Evolutionary conservation across 1,140 invertebrate genomes (phyloP), one percentile per base, ranked within the genome.

Genomic region (Caerostris extrusa): DNA sequence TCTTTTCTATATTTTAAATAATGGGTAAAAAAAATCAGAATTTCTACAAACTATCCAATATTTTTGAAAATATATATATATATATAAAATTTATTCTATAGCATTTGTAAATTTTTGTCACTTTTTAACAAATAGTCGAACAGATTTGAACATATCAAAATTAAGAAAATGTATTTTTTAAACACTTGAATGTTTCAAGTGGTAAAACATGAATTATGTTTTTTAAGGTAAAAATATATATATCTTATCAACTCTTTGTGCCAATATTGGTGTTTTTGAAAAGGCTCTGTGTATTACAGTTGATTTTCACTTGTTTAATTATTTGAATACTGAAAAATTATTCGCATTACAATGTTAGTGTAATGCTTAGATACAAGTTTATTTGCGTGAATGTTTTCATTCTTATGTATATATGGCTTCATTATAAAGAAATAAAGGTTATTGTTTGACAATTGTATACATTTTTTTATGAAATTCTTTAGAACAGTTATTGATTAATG

Each of bases 391-490:
- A 58, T 85, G 58, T 85, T 60, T 58, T 58, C 57, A 85, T 57
- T 85, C 19, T 85, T 60, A 57, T 85, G 56, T 85, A 60, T 58
- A 85, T 60, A 57, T 83, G 83, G 14, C 83, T 85, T 58, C 56
- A 58, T n/a, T 60, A n/a, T 85, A 67, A 67, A 14, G 64, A 67
- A 85, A 85, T 85, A 85, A 85, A 71, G 58, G 56, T 85, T 85
- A 85, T 85, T 85, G 83, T 85, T 85, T 85, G 56, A 85, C 10
- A n/a, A 34, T 34, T 34, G 34, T 34, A 34, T 34, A 34, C 0
- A 34, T 34, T 34, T 34, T 34, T 2, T 34, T n/a, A n/a, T n/a
- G n/a, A n/a, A n/a, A n/a, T n/a, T n/a, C n/a, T n/a, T n/a, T 34
- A 34, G 34, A 34, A 34, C 34, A 34, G 34, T 34, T 34, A 34